These are phyloP conservation scores for Heliornis fulica DNA, from an alignment of 2,113 vertebrate genomes.

Conservation along the genomic window DNA sequence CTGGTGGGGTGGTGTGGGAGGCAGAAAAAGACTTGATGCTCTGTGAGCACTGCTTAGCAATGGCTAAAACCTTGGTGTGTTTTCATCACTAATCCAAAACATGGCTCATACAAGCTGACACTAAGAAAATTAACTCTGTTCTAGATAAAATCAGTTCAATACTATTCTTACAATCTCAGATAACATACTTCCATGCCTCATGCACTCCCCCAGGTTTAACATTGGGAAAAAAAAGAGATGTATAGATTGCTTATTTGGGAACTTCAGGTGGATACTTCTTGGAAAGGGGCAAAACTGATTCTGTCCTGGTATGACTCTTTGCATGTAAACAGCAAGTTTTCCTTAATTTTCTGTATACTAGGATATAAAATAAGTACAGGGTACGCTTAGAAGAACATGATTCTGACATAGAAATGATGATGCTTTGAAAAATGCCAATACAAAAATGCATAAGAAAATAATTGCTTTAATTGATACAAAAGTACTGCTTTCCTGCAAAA, in stretches of 20 bases:
- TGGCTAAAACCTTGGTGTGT: not conserved
- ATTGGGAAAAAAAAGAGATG: not conserved
- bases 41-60: not conserved
- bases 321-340: not conserved
- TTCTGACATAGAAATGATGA: not conserved
- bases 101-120: not conserved
- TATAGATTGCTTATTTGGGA: not conserved
- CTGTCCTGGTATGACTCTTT: fast-evolving
- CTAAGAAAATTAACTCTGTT: not conserved
- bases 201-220: not conserved
- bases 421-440: not conserved
- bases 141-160: not conserved
- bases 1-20: not conserved
- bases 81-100: not conserved
- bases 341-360: not conserved
- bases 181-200: not conserved
- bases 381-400: not conserved
- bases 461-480: not conserved
- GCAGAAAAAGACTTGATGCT: not conserved
- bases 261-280: not conserved
- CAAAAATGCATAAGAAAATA: not conserved
- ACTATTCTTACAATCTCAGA: not conserved
- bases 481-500: not conserved
- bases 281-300: not conserved
- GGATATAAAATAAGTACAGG: not conserved